phyloP scores from a whole-genome alignment of 2,888 invertebrate genomes.

The Phyllotreta striolata region DNA sequence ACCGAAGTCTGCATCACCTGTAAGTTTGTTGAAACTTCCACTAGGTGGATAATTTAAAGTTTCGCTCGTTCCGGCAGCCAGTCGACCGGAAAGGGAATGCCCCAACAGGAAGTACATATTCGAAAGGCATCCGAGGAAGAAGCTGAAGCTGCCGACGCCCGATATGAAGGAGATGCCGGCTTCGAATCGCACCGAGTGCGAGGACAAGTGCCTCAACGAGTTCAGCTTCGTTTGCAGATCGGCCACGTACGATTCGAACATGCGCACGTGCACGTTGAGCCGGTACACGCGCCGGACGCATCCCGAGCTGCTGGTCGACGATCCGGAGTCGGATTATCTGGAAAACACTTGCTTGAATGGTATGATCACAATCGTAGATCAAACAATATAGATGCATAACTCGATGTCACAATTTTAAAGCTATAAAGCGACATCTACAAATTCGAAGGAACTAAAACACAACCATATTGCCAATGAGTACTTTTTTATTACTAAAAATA shows the following conservation, averaged over 20 bases:
- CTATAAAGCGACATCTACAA: no score
- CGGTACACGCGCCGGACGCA: constrained; percentile 85
- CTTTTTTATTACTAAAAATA: no score
- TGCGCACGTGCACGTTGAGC: constrained; percentile 82
- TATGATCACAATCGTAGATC: no score
- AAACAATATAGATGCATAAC: no score
- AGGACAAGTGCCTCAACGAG: constrained; percentile 88
- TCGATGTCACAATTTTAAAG: no score
- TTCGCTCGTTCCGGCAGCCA: constrained; percentile 65
- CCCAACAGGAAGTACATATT: constrained; percentile 88
- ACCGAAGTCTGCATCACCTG: constrained; percentile 89
- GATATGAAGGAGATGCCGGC: constrained; percentile 87
- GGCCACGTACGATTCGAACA: constrained; percentile 80
- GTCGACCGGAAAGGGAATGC: constrained; percentile 87
- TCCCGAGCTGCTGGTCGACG: constrained; percentile 83
- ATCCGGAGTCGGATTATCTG: constrained; percentile 87
- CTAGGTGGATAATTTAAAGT: background rate
- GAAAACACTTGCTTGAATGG: constrained; percentile 91
- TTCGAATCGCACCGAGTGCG: constrained; percentile 87
- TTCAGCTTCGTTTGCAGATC: constrained; percentile 89
- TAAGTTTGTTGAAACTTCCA: constrained; percentile 62
- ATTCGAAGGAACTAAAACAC: no score
- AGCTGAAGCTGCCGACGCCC: constrained; percentile 79
- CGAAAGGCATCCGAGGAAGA: constrained; percentile 86
- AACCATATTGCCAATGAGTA: no score